phyloP scores from a whole-genome alignment of 2,797 vertebrate species.

The Cynodonichthys magdalenae region DNA sequence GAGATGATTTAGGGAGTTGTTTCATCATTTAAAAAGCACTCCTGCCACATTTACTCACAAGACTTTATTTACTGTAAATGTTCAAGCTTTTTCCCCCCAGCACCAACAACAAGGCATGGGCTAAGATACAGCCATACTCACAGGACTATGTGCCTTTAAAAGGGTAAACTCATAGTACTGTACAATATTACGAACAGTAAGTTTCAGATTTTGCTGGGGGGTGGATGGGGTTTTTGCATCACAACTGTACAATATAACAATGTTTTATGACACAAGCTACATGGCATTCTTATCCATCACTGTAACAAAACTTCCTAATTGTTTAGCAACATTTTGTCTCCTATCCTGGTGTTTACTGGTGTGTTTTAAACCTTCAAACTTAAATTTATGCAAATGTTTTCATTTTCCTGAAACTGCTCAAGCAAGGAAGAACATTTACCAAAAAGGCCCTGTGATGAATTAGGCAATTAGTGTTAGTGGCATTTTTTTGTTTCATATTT shows the following conservation, averaged over 20 bases:
- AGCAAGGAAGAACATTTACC: slow-evolving; percentile 72
- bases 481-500: slow-evolving; percentile 78
- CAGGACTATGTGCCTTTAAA: slow-evolving; percentile 40
- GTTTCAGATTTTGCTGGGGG: no score
- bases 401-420: slow-evolving; percentile 70
- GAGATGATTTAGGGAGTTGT: slow-evolving; percentile 71
- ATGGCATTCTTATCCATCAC: background rate
- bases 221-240: no score
- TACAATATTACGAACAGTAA: no score
- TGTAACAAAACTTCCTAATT: background rate
- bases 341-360: slow-evolving; percentile 31
- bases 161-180: no score
- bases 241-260: no score
- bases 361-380: slow-evolving; percentile 46
- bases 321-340: background rate
- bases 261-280: no score
- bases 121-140: slow-evolving; percentile 57
- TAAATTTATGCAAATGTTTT: slow-evolving; percentile 73
- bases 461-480: slow-evolving; percentile 77
- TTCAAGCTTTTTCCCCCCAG: slow-evolving; percentile 73
- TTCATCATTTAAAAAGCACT: slow-evolving; percentile 69
- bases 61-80: slow-evolving; percentile 70
- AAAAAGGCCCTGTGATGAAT: slow-evolving; percentile 76
- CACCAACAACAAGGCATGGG: slow-evolving; percentile 63
- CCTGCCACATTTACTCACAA: slow-evolving; percentile 67